These are phyloP conservation scores for Neocloeon triangulifer DNA, from an alignment of 1,140 invertebrate species.

Conservation along the genomic window DNA sequence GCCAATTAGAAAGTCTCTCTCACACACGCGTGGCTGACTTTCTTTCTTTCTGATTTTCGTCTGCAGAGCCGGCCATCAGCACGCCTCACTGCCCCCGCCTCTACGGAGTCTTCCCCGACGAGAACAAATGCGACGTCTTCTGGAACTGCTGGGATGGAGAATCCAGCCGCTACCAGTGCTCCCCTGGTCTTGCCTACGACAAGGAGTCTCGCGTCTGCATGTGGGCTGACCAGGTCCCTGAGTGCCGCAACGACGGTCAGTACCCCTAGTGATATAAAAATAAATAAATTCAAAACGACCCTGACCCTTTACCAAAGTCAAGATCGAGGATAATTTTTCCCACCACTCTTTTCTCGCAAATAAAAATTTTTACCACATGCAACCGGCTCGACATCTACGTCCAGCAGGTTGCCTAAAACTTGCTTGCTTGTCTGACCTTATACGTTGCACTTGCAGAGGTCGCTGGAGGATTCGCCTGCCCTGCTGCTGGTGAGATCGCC, in stretches of 20 bases:
- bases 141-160: slow-evolving; percentile 95
- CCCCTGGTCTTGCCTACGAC: slow-evolving; percentile 82
- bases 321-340: too few species aligned
- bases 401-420: too few species aligned
- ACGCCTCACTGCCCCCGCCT: slow-evolving; percentile 66
- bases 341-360: too few species aligned
- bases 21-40: too few species aligned
- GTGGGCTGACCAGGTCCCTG: slow-evolving; percentile 84
- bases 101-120: slow-evolving; percentile 83
- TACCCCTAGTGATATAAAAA: slow-evolving; percentile 7
- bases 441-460: slow-evolving; percentile 72
- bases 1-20: not conserved
- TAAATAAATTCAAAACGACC: too few species aligned
- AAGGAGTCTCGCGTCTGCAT: slow-evolving; percentile 77
- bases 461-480: slow-evolving; percentile 70
- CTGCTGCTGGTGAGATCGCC: slow-evolving; percentile 51
- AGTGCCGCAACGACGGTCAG: slow-evolving; percentile 67
- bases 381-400: too few species aligned
- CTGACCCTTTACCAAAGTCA: too few species aligned
- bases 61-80: slow-evolving; percentile 65
- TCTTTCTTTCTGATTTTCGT: not conserved
- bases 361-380: too few species aligned
- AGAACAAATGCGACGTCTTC: slow-evolving; percentile 74
- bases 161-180: slow-evolving; percentile 78
- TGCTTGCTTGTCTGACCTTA: too few species aligned